Conservation (phyloP, 2,888 invertebrate genomes). For the Lasioglossum villosulum region DNA sequence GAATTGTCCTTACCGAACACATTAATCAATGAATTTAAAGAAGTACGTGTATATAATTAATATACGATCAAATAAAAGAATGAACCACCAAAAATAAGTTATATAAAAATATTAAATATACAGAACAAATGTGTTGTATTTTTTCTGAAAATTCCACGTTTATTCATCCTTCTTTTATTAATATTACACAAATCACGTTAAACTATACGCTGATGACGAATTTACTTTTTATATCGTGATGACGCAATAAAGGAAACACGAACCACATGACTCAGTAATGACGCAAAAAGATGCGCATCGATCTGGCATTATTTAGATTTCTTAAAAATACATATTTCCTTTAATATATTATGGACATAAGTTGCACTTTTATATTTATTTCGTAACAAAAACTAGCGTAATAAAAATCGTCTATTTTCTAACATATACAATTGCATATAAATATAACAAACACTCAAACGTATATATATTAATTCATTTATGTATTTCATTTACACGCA, state of each 20-base stretch:
- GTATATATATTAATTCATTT: not conserved
- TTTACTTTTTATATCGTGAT: not conserved
- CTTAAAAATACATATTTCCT: conserved; percentile 1
- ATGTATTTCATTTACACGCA: not conserved
- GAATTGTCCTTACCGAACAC: not conserved
- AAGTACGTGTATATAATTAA: not conserved
- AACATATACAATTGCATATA: conserved; percentile 16
- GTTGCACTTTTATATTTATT: not conserved
- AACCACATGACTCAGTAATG: conserved; percentile 29
- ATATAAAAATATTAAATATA: not conserved
- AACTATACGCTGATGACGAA: not conserved
- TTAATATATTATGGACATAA: not conserved
- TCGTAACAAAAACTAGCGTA: not conserved
- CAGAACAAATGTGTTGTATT: not conserved
- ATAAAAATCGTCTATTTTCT: not conserved
- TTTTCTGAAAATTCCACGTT: conserved; percentile 3
- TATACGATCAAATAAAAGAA: not conserved
- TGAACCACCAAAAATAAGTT: not conserved
- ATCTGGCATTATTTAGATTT: not conserved
- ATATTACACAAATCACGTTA: not conserved
- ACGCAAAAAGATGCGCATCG: conserved; percentile 18
- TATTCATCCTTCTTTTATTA: not conserved
- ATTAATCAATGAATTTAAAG: not conserved
- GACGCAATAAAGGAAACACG: not conserved
- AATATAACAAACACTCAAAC: not conserved